Conservation (phyloP, 1,140 invertebrate genomes). For the Hylaeus volcanicus region DNA sequence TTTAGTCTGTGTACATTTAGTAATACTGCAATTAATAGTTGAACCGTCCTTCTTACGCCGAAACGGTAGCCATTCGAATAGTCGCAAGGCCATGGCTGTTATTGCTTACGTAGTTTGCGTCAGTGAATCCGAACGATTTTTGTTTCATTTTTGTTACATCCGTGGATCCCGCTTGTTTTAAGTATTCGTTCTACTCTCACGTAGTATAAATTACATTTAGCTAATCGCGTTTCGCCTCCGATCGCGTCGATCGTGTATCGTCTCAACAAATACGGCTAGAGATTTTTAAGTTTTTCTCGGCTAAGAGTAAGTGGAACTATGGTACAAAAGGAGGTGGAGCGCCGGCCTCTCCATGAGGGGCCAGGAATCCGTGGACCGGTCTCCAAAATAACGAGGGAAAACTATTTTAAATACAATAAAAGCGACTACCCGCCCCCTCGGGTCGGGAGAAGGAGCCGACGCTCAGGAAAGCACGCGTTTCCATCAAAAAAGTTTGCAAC, state of each 20-base stretch:
- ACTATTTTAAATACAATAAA: constrained; percentile 23
- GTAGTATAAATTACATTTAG: constrained; percentile 58
- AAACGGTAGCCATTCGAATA: constrained; percentile 66
- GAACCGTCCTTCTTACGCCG: constrained; percentile 68
- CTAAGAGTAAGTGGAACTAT: constrained; percentile 43
- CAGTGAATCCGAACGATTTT: not conserved
- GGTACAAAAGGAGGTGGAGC: constrained; percentile 43
- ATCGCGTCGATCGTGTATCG: constrained; percentile 22
- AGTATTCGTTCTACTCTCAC: constrained; percentile 47
- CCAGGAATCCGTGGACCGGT: constrained; percentile 42
- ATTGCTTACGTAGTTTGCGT: constrained; percentile 61
- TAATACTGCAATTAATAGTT: constrained; percentile 80
- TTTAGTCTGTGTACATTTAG: constrained; percentile 77
- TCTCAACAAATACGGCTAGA: constrained; percentile 35
- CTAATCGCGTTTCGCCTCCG: constrained; percentile 31
- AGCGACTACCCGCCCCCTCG: constrained; percentile 11
- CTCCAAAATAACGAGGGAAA: constrained; percentile 17
- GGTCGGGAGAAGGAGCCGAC: not conserved
- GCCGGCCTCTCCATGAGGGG: not conserved
- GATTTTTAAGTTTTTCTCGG: constrained; percentile 38
- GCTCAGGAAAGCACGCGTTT: constrained; percentile 36
- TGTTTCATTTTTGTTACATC: not conserved
- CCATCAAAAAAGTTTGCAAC: constrained; percentile 59
- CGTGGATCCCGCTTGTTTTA: constrained; percentile 21
- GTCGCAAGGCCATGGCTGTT: constrained; percentile 64